phyloP scores from a whole-genome alignment of 2,113 vertebrate genomes.

The Varanus komodoensis region DNA sequence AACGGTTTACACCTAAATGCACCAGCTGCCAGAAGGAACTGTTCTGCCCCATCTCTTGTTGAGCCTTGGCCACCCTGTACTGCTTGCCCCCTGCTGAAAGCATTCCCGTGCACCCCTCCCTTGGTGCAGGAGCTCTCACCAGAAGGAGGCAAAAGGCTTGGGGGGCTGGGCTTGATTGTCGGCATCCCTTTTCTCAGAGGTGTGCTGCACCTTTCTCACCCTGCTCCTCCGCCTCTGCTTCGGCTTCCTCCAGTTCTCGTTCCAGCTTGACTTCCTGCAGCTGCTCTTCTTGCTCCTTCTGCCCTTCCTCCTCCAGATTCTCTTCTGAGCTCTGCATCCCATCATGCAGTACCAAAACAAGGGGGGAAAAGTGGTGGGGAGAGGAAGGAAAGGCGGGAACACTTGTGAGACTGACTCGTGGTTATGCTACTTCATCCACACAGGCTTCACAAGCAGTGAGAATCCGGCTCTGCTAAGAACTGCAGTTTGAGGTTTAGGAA shows the following conservation, averaged over 20 bases:
- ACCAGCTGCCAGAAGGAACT: constrained; percentile 55
- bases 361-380: constrained; percentile 79
- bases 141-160: constrained; percentile 68
- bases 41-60: constrained; percentile 3
- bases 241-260: constrained; percentile 75
- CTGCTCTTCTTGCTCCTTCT: constrained; percentile 73
- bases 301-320: constrained; percentile 73
- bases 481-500: neutral
- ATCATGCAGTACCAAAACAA: constrained; percentile 75
- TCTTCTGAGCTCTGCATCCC: constrained; percentile 79
- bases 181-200: constrained; percentile 75
- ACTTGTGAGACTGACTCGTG: constrained; percentile 57
- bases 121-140: constrained; percentile 66
- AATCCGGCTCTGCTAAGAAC: constrained; percentile 14
- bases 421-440: constrained; percentile 38
- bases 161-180: constrained; percentile 55
- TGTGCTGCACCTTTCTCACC: constrained; percentile 82
- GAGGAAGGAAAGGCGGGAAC: constrained; percentile 77
- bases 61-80: constrained; percentile 44
- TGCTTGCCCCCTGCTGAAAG: constrained; percentile 42
- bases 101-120: constrained; percentile 46
- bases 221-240: constrained; percentile 74
- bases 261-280: constrained; percentile 73
- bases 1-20: constrained; percentile 66
- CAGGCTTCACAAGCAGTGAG: constrained; percentile 26